These are phyloP conservation scores for Phycodurus eques DNA, from an alignment of 2,113 vertebrate species.

Conservation along the genomic window DNA sequence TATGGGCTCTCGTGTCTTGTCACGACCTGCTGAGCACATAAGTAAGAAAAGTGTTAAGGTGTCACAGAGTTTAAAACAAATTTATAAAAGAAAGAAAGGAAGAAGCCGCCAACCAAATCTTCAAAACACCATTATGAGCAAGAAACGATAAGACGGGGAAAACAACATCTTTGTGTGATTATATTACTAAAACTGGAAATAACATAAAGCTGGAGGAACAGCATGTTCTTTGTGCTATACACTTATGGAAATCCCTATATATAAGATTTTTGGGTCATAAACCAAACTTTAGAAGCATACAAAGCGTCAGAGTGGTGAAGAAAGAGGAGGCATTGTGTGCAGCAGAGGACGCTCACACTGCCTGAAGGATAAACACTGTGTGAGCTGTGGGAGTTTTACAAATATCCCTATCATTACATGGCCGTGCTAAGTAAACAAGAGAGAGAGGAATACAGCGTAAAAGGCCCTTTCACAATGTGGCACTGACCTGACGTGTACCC, in stretches of 20 bases:
- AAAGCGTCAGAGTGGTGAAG: not conserved
- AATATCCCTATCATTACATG: slow-evolving; percentile 57
- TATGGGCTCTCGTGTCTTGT: slow-evolving; percentile 1
- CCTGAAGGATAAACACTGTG: slow-evolving; percentile 24
- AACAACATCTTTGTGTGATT: slow-evolving; percentile 27
- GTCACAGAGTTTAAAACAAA: slow-evolving; percentile 4
- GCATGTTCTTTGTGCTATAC: slow-evolving; percentile 32
- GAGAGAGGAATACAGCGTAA: slow-evolving; percentile 25
- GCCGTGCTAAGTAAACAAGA: slow-evolving; percentile 46
- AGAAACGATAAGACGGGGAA: slow-evolving; percentile 11
- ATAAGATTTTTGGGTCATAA: not conserved
- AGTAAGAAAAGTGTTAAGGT: not conserved
- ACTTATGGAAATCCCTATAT: not conserved
- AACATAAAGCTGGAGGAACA: slow-evolving; percentile 30
- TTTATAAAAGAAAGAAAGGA: not conserved
- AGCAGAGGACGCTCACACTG: slow-evolving; percentile 16
- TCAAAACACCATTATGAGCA: slow-evolving; percentile 24
- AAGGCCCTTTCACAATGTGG: slow-evolving; percentile 33
- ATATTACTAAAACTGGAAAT: slow-evolving; percentile 32
- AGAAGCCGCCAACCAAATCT: slow-evolving; percentile 7
- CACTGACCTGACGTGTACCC: slow-evolving; percentile 23
- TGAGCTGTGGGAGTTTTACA: slow-evolving; percentile 34
- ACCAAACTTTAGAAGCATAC: slow-evolving; percentile 1
- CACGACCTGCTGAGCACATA: slow-evolving; percentile 9
- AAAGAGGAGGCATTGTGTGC: slow-evolving; percentile 20